Evolutionary conservation across 1,140 invertebrate species (phyloP).

Genomic region (Drosophila subobscura): DNA sequence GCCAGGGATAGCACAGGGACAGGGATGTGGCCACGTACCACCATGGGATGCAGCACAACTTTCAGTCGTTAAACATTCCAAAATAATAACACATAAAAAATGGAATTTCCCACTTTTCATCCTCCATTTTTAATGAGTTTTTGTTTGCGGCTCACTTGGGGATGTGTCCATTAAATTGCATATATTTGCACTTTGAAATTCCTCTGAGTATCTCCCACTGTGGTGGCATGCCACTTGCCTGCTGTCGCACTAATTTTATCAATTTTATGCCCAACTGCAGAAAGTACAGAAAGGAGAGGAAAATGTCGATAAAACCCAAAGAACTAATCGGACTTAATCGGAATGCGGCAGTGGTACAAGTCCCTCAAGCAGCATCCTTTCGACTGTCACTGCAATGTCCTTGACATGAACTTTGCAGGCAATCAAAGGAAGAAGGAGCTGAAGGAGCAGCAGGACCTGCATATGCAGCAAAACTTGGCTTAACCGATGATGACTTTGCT

Average conservation of each 20-base stretch:
- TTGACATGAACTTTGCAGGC: conserved; percentile 59
- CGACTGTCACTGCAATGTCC: conserved; percentile 59
- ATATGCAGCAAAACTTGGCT: conserved; percentile 28
- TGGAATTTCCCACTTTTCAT: conserved; percentile 10
- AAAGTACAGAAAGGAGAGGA: conserved; percentile 32
- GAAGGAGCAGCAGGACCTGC: conserved; percentile 16
- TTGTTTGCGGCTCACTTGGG: conserved; percentile 1
- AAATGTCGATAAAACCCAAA: conserved; percentile 47
- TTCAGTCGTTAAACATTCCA: conserved; percentile 28
- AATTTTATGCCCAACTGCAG: conserved; percentile 39
- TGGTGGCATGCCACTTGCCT: conserved; percentile 8
- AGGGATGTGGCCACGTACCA: conserved; percentile 4
- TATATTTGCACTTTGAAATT: too few relatives aligned
- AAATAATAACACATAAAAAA: conserved; percentile 31
- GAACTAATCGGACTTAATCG: conserved; percentile 60
- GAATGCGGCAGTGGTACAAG: conserved; percentile 32
- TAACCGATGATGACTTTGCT: conserved; percentile 59
- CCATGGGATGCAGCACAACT: conserved; percentile 47
- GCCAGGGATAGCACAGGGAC: conserved; percentile 20
- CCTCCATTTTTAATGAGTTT: conserved; percentile 13
- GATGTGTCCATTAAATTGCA: neutral
- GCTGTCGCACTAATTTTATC: conserved; percentile 64
- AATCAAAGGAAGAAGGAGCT: conserved; percentile 14
- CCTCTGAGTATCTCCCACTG: conserved; percentile 4
- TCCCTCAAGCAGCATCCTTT: conserved; percentile 21